Base-by-base conservation (phyloP, 1,140 invertebrate genomes). In the Apocrypta bakeri region DNA sequence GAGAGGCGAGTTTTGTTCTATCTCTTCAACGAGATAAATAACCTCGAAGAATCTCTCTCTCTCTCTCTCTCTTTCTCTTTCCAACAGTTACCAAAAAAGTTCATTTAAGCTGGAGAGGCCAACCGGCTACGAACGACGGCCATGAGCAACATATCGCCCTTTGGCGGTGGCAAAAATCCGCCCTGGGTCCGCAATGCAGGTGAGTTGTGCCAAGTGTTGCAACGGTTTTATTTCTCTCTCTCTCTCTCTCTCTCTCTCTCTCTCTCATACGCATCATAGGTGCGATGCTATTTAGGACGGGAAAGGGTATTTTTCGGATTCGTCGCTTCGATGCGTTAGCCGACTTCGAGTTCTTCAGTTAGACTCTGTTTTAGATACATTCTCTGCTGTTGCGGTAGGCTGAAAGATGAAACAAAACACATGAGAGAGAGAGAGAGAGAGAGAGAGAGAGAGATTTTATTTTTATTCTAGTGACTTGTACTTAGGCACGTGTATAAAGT, bases 151-250 rank as follows among this genome's bases (percentile, higher is more conserved):
- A 90, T 94, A 84, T 93, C 93, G 56, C 93, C 93, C 12, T 94
- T 93, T 83, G 93, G 93, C 8, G 91, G 89, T 79, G 90, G 91
- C 40, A 94, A 94, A 85, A 94, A 94, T 85, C 92, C 93, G 63
- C 93, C 94, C 12, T 94, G 94, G 94, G 93, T 92, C 78, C 91
- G 93, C 42, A 92, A 92, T 71, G 89, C 92, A 88, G 91, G 91
- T 90, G 88, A 90, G 83, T 11, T 25, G 24, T 37, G 78, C 77
- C 75, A 66, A 78, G 7, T 61, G 29, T 31, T 31, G 31, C 56
- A 37, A 29, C 63, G 24, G 61, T 40, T n/a, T n/a, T n/a, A n/a
- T n/a, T n/a, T n/a, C 29, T n/a, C 61, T 27, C 24, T 25, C 17
- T 63, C 0, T 12, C 29, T 66, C 61, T 77, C 61, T n/a, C n/a